Conservation (phyloP, 2,888 invertebrate genomes). For the Monoplex corrugatus region DNA sequence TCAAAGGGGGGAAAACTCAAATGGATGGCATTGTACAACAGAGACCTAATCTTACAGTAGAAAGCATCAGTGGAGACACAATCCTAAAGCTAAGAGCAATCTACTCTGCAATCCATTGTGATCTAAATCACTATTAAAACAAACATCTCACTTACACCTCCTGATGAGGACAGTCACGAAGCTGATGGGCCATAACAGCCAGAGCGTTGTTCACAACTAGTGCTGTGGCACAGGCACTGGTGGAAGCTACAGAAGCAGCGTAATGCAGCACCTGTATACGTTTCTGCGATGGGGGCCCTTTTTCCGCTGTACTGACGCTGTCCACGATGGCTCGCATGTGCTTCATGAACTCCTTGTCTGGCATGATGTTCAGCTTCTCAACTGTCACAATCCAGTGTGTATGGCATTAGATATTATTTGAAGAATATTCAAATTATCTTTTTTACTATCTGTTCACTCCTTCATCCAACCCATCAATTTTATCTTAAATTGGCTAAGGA, state of each 20-base stretch:
- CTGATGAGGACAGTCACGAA: constrained; percentile 77
- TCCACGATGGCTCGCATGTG: constrained; percentile 75
- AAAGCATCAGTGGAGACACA: no score
- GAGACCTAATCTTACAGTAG: no score
- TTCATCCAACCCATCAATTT: no score
- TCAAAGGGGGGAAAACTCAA: no score
- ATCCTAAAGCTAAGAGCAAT: no score
- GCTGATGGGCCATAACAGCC: constrained; percentile 70
- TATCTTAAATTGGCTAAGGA: no score
- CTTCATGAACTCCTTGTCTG: constrained; percentile 73
- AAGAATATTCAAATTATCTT: no score
- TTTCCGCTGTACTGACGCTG: constrained; percentile 70
- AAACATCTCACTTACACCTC: constrained; percentile 75
- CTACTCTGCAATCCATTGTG: no score
- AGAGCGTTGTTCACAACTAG: constrained; percentile 65
- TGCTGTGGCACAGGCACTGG: constrained; percentile 65
- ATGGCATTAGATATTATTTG: no score
- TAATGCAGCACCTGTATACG: constrained; percentile 79
- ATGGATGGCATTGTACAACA: no score
- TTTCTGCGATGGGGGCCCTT: constrained; percentile 80
- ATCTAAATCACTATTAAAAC: no score
- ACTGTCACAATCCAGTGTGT: constrained; percentile 69
- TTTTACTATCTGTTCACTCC: no score
- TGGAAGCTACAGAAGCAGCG: constrained; percentile 69
- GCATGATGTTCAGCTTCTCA: constrained; percentile 74